Evolutionary conservation across 2,888 invertebrate species (phyloP).

Genomic region (Ptilodon capucinus): DNA sequence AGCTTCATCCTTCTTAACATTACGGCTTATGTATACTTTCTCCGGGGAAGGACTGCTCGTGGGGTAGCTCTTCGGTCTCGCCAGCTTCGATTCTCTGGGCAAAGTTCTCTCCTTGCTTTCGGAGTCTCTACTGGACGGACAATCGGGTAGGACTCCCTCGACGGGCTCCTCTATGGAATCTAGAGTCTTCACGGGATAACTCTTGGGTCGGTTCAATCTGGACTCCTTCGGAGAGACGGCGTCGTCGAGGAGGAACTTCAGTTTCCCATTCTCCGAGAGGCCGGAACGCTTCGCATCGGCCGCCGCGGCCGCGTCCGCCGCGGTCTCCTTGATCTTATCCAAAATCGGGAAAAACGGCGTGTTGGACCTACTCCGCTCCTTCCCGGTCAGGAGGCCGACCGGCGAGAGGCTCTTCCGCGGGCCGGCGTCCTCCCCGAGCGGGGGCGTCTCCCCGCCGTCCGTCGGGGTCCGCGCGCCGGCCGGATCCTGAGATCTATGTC

Average conservation of each 20-base stretch:
- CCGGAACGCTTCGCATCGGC: conserved; percentile 33
- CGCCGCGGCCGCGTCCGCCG: conserved; percentile 48
- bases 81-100: conserved; percentile 69
- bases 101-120: conserved; percentile 46
- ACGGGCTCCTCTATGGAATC: conserved; percentile 55
- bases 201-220: conserved; percentile 79
- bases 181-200: conserved; percentile 79
- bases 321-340: conserved; percentile 74
- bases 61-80: conserved; percentile 85
- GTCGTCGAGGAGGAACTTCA: conserved; percentile 50
- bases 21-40: conserved; percentile 59
- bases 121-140: conserved; percentile 37
- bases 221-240: conserved; percentile 59
- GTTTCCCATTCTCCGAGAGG: conserved; percentile 35
- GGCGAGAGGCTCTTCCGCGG: conserved; percentile 67
- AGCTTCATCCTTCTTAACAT: conserved; percentile 49
- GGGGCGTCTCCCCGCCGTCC: conserved; percentile 41
- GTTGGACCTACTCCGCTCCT: conserved; percentile 73
- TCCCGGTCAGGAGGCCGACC: conserved; percentile 49
- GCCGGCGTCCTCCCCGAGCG: conserved; percentile 47
- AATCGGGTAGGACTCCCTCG: conserved; percentile 41
- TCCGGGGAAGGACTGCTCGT: conserved; percentile 71
- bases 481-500: conserved; percentile 65
- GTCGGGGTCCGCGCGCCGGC: conserved; percentile 48
- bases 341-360: conserved; percentile 79